These are phyloP conservation scores for Eupithecia tripunctaria DNA, from an alignment of 2,888 invertebrate species.

Conservation along the genomic window DNA sequence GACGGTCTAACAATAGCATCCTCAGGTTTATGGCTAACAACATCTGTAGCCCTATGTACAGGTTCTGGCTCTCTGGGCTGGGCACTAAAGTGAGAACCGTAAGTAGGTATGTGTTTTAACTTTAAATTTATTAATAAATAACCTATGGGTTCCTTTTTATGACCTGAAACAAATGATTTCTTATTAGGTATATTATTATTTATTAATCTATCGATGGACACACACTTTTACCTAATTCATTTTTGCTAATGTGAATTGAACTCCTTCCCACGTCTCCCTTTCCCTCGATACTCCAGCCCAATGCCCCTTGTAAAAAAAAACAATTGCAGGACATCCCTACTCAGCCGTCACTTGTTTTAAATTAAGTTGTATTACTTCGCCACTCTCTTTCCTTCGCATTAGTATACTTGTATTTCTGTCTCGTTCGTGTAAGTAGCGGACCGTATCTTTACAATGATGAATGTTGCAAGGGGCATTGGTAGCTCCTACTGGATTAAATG, in stretches of 20 bases:
- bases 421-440: slow-evolving; percentile 64
- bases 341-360: slow-evolving; percentile 64
- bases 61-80: too few relatives aligned
- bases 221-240: neutral
- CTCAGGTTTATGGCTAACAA: too few relatives aligned
- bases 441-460: slow-evolving; percentile 74
- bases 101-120: too few relatives aligned
- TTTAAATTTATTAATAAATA: too few relatives aligned
- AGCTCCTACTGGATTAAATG: slow-evolving; percentile 29
- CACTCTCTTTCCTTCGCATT: slow-evolving; percentile 39
- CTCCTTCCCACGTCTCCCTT: neutral
- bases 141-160: too few relatives aligned
- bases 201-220: too few relatives aligned
- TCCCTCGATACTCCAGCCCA: neutral
- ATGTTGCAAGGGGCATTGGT: slow-evolving; percentile 63
- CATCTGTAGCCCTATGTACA: too few relatives aligned
- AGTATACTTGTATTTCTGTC: slow-evolving; percentile 40
- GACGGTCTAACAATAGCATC: too few relatives aligned
- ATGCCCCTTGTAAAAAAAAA: slow-evolving; percentile 12
- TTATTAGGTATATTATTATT: too few relatives aligned
- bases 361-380: slow-evolving; percentile 73
- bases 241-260: neutral
- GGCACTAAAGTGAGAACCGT: too few relatives aligned
- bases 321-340: slow-evolving; percentile 55
- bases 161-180: too few relatives aligned